Percentiles rank a stretch among this genome's conserved stretches.
Conservation (phyloP, 2,888 invertebrate genomes). For the Drosophila stalkeri region DNA sequence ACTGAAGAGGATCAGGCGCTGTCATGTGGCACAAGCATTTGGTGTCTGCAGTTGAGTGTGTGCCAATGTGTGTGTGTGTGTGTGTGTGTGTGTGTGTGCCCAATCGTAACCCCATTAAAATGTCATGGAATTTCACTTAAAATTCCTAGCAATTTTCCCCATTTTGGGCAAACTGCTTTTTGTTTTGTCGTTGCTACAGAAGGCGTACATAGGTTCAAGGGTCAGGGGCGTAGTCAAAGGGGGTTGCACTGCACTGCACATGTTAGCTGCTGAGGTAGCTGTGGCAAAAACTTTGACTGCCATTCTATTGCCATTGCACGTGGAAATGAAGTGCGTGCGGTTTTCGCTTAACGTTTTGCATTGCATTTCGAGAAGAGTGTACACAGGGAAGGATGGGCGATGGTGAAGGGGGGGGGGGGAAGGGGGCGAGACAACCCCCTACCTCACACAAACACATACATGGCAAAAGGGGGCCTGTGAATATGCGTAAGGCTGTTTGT, state of each 20-base stretch:
- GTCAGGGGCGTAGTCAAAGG: neutral
- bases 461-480: slow-evolving; percentile 46
- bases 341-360: slow-evolving; percentile 55
- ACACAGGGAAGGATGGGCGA: neutral
- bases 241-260: slow-evolving; percentile 4
- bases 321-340: slow-evolving; percentile 70
- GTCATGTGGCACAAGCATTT: slow-evolving; percentile 20
- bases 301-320: slow-evolving; percentile 73
- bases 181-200: slow-evolving; percentile 42
- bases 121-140: slow-evolving; percentile 80
- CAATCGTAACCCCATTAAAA: slow-evolving; percentile 73
- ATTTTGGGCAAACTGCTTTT: slow-evolving; percentile 64
- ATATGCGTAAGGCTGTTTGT: slow-evolving; percentile 65
- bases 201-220: neutral
- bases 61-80: neutral
- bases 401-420: too few species aligned
- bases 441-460: neutral
- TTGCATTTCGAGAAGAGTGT: slow-evolving; percentile 22
- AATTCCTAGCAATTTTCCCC: slow-evolving; percentile 63
- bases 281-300: slow-evolving; percentile 66
- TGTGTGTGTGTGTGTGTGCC: slow-evolving; percentile 20
- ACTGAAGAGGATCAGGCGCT: slow-evolving; percentile 16
- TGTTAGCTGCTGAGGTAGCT: slow-evolving; percentile 36
- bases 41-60: slow-evolving; percentile 53
- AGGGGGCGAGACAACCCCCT: neutral